Conservation (phyloP, 2,888 invertebrate genomes). For the Andrena dorsata region DNA sequence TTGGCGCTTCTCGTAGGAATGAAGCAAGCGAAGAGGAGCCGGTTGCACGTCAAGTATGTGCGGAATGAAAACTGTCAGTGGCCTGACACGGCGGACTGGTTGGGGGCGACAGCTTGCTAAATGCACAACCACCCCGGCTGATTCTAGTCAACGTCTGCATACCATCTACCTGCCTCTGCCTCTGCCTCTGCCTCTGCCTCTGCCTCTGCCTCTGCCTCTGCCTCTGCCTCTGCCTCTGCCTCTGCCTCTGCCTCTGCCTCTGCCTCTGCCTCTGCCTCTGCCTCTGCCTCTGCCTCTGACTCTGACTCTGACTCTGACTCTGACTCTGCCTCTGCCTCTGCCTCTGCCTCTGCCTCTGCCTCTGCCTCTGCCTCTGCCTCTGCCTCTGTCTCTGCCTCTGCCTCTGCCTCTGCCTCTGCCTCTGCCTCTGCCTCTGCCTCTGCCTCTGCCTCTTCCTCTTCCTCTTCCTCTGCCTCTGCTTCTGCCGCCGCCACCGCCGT, state of each 20-base stretch:
- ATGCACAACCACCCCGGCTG: slow-evolving; percentile 76
- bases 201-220: slow-evolving; percentile 27
- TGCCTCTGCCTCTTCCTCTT: slow-evolving; percentile 6
- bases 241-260: slow-evolving; percentile 46
- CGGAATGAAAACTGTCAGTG: slow-evolving; percentile 81
- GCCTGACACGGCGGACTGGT: slow-evolving; percentile 76
- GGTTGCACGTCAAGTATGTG: slow-evolving; percentile 76
- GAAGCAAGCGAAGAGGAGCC: slow-evolving; percentile 71
- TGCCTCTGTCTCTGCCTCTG: slow-evolving; percentile 13
- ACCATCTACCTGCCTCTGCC: slow-evolving; percentile 63
- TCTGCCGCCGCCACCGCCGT: background rate
- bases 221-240: slow-evolving; percentile 10
- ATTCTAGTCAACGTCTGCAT: slow-evolving; percentile 72
- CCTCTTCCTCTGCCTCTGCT: too few relatives aligned
- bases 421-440: slow-evolving; percentile 30
- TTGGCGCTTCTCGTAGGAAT: slow-evolving; percentile 63
- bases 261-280: slow-evolving; percentile 20
- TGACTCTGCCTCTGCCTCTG: slow-evolving; percentile 39
- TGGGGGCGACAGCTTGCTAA: slow-evolving; percentile 80
- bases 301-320: too few relatives aligned
- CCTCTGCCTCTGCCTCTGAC: slow-evolving; percentile 21
- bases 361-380: slow-evolving; percentile 28
- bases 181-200: slow-evolving; percentile 16
- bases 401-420: slow-evolving; percentile 45
- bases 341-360: slow-evolving; percentile 35